These are phyloP conservation scores for Dolichallabes microphthalmus DNA, from an alignment of 2,113 vertebrate genomes.

Conservation along the genomic window DNA sequence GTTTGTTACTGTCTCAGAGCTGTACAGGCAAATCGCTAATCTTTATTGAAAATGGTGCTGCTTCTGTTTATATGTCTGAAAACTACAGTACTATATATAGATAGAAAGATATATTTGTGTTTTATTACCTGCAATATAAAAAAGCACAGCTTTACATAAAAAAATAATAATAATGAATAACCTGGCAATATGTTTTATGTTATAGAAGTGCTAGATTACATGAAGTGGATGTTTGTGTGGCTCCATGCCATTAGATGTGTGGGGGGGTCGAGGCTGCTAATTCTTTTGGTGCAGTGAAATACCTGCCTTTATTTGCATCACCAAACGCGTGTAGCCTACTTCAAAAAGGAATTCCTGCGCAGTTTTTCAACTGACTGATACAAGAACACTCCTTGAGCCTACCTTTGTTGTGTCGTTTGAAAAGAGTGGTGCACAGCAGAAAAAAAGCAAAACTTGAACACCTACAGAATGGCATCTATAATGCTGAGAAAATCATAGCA, in stretches of 20 bases:
- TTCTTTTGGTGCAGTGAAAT: conserved; percentile 41
- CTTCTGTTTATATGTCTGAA: conserved; percentile 49
- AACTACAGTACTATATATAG: conserved; percentile 38
- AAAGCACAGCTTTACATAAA: conserved; percentile 48
- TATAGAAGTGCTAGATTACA: conserved; percentile 23
- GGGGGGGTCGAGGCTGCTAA: neutral
- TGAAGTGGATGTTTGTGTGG: conserved; percentile 21
- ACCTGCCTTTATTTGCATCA: conserved; percentile 35
- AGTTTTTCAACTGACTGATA: neutral
- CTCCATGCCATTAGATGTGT: conserved; percentile 16
- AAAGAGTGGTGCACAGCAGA: neutral
- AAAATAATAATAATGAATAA: conserved; percentile 31
- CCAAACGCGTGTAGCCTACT: conserved; percentile 33
- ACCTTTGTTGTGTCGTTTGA: neutral
- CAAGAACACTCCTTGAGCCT: neutral
- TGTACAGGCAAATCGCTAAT: conserved; percentile 45
- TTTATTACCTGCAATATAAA: conserved; percentile 47
- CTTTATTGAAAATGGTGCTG: conserved; percentile 52
- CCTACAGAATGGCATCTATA: neutral
- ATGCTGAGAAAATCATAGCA: neutral
- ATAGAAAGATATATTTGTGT: conserved; percentile 38
- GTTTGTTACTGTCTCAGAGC: conserved; percentile 43
- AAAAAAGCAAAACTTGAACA: neutral
- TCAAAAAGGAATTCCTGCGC: conserved; percentile 10
- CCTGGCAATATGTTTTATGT: conserved; percentile 40